Base-by-base conservation (phyloP, 2,888 invertebrate genomes). In the Odontothrips loti region DNA sequence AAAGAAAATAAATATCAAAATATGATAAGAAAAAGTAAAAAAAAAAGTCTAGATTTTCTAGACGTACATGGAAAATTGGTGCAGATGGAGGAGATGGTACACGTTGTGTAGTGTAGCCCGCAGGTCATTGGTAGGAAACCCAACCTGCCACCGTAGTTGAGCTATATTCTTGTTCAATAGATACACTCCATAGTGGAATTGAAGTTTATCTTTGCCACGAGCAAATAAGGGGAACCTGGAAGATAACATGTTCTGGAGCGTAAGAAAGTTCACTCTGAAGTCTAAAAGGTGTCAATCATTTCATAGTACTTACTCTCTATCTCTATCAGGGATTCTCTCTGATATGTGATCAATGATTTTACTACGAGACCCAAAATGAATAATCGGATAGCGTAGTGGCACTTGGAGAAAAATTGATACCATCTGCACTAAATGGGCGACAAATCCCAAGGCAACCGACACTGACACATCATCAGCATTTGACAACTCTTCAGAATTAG, bases 121-220 rank as follows among this genome's bases (percentile, higher is more conserved):
- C 83, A 96, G 90, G 86, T 96, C 95, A 6, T 90, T 88, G 0
- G 95, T 93, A 0, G 93, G 90, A 78, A 95, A 88, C 0, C 93
- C 93, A 83, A 93, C 91, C 79, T 93, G 92, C 91, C 93, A 94
- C 80, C 95, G 88, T 82, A 98, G 88, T 88, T 99, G 98, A 0
- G 96, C 96, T 83, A 99, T 94, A 86, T 98, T 97, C 88, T 97
- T 97, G 89, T 98, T 98, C 48, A 98, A 88, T 20, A 98, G 89
- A 86, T 95, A 98, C 83, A 98, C 94, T 8, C 94, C 98, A 87
- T 97, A 97, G 83, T 95, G 93, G 86, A 96, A 96, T 84, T 94
- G 90, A 12, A 93, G 90, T 82, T 92, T 91, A 85, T 95, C 94
- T 84, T 94, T 94, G 78, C 94, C 93, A 85, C 93, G 91, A 0